Base-by-base conservation (phyloP, 2,113 vertebrate genomes). In the Microtus pennsylvanicus region DNA sequence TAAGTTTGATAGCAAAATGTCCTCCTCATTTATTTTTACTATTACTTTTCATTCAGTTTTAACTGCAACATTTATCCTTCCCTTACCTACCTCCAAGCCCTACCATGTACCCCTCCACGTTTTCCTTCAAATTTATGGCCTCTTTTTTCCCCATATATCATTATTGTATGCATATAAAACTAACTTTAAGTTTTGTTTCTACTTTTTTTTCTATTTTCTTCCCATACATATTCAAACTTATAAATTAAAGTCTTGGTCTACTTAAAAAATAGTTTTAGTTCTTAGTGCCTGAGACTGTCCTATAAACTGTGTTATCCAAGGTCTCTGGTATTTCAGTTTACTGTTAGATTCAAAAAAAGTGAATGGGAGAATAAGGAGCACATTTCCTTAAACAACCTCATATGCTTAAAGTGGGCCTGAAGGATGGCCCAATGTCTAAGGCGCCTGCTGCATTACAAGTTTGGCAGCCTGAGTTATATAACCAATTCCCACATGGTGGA, bases 381-480 rank as follows among this genome's bases (percentile, higher is more conserved):
- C 22, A 87, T 38, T 94, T 94, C 10, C 70, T 52, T 21, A 92
- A 90, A 90, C 52, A 65, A 75, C 17, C 26, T 74, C 83, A 82
- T 72, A 82, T 69, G 6, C 28, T 52, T 45, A 87, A 90, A 52
- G 8, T 63, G 24, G 55, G n/a, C n/a, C 30, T 38, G 55, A 61
- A 63, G 24, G 58, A 42, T 42, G 81, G 58, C 7, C 24, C n/a
- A 63, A 22, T 9, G 3, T 3, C 12, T 45, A 85, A 65, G n/a
- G 58, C 45, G 26, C 42, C 26, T 45, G n/a, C 38, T 5, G 26
- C 22, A 16, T 21, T 58, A 58, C 5, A 65, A 30, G 38, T 7
- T 65, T 85, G 38, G 26, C 38, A 85, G 28, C 22, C 8, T 3
- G 58, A 63, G 55, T 42, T 83, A 17, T 19, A 63, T 28, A 22